Conservation (phyloP, 2,113 vertebrate species). For the Xiphophorus hellerii region DNA sequence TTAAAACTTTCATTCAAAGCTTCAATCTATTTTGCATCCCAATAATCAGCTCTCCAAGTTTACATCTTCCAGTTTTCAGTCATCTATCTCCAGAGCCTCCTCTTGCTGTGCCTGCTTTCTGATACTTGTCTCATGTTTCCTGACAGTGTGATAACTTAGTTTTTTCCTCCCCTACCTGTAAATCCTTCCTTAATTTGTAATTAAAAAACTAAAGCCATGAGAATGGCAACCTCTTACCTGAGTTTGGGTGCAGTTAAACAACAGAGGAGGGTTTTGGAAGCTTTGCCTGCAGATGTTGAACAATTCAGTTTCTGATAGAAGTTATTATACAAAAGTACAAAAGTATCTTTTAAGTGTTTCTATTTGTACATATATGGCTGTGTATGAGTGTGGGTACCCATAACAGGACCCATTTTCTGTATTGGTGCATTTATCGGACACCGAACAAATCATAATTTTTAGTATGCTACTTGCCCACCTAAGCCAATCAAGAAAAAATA, state of each 20-base stretch:
- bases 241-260: background rate
- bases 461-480: background rate
- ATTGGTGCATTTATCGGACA: background rate
- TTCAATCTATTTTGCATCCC: background rate
- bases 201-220: background rate
- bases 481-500: background rate
- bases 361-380: too few relatives aligned
- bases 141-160: too few relatives aligned
- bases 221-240: background rate
- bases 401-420: background rate
- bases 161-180: background rate
- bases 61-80: background rate
- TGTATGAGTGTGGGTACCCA: too few relatives aligned
- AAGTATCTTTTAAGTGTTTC: too few relatives aligned
- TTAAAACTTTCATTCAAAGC: background rate
- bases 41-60: background rate
- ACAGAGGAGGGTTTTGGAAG: background rate
- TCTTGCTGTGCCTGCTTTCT: background rate
- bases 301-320: too few relatives aligned
- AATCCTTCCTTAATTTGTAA: background rate
- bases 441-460: too few relatives aligned
- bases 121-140: too few relatives aligned
- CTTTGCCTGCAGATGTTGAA: too few relatives aligned
- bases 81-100: background rate
- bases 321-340: too few relatives aligned